A percentile compares a stretch with the other conserved stretches of the same genome.
phyloP scores from a whole-genome alignment of 1,140 invertebrate genomes.

The Phymastichus coffea region DNA sequence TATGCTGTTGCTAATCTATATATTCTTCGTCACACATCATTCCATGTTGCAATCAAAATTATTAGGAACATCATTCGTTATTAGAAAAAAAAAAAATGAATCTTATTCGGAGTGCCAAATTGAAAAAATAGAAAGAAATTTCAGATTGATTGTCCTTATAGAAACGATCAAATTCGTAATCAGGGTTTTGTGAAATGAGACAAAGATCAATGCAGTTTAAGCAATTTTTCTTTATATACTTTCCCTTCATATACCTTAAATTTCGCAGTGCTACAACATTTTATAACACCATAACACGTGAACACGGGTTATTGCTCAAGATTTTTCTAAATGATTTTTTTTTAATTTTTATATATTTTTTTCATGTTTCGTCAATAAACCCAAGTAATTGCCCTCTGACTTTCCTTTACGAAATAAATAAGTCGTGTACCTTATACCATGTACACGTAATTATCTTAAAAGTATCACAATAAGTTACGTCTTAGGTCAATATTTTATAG shows the following conservation, averaged over 20 bases:
- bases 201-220: slow-evolving; percentile 4
- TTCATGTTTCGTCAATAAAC: background rate
- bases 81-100: slow-evolving; percentile 1
- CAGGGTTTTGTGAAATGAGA: background rate
- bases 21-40: too few species aligned
- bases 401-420: slow-evolving; percentile 12
- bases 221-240: slow-evolving; percentile 11
- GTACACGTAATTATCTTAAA: slow-evolving; percentile 20
- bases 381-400: background rate
- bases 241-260: slow-evolving; percentile 8
- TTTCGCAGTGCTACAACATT: slow-evolving; percentile 12
- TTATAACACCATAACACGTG: background rate
- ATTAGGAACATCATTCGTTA: too few species aligned
- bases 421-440: background rate
- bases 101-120: too few species aligned
- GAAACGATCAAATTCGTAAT: too few species aligned
- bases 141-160: too few species aligned
- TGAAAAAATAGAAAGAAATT: too few species aligned
- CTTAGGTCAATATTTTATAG: slow-evolving; percentile 4
- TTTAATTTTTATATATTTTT: background rate
- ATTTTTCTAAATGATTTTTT: slow-evolving; percentile 9
- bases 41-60: too few species aligned
- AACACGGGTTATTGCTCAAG: too few species aligned
- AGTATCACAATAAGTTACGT: slow-evolving; percentile 25
- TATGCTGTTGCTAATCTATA: too few species aligned